Percentiles rank a stretch among this genome's conserved stretches.
These are phyloP conservation scores for Macrophya annulata DNA, from an alignment of 2,888 invertebrate species.

Conservation along the genomic window DNA sequence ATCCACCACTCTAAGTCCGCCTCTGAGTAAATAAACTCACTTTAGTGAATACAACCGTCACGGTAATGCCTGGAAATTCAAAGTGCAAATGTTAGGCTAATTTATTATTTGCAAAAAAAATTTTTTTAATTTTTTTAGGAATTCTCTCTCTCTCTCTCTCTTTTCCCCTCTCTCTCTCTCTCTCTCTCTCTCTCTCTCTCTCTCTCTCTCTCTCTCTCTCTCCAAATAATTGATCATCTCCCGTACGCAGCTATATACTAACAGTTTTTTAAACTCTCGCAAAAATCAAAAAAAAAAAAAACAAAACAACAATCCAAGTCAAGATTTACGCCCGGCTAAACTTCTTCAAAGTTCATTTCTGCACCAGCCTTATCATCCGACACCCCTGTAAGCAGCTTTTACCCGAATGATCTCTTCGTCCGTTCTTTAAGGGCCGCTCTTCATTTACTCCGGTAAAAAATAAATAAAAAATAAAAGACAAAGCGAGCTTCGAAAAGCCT, in stretches of 20 bases:
- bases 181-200: background rate
- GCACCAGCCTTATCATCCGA: constrained; percentile 6
- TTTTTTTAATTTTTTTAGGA: constrained; percentile 16
- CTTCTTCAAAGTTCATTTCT: constrained; percentile 7
- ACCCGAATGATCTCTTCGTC: constrained; percentile 22
- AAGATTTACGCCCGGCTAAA: constrained; percentile 10
- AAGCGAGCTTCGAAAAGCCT: constrained; percentile 1
- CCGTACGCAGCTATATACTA: background rate
- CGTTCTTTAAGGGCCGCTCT: constrained; percentile 8
- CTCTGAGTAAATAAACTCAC: constrained; percentile 20
- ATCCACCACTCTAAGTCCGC: constrained; percentile 28
- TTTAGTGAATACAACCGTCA: constrained; percentile 9
- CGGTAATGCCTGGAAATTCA: background rate
- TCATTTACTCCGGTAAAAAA: constrained; percentile 1
- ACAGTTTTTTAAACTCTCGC: background rate
- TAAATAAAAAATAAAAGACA: background rate
- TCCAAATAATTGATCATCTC: constrained; percentile 3
- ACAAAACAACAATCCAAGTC: background rate
- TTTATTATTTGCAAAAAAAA: background rate
- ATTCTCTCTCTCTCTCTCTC: no score
- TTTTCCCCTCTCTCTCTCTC: no score
- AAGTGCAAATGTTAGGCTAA: constrained; percentile 2
- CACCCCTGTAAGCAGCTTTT: constrained; percentile 28
- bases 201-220: background rate
- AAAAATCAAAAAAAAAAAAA: background rate